Base-by-base conservation (phyloP, 2,888 invertebrate species). In the Protodeltote pygarga region DNA sequence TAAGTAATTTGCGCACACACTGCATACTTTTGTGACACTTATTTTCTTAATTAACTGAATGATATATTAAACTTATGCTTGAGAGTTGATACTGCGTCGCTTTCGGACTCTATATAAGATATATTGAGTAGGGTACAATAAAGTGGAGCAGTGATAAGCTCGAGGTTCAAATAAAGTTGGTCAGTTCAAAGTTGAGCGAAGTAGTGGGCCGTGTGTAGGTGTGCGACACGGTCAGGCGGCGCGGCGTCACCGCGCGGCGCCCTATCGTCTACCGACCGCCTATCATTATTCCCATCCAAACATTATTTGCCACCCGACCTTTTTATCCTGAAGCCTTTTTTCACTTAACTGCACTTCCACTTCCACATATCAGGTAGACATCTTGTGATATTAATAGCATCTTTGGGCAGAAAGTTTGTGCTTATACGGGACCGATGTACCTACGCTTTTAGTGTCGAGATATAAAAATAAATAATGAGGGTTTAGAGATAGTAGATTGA, bases 231-330 rank as follows among this genome's bases (percentile, higher is more conserved):
- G 60, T 50, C 79, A 85, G 88, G 83, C 85, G 71, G 83, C 81
- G 74, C 83, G 86, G 85, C 87, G 88, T 74, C 85, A 65, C 68
- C 50, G 66, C 73, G 62, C 82, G 91, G 91, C 91, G 91, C 90
- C 91, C 89, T 87, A 68, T 73, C 82, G 91, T 90, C 90, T 90
- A 79, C 89, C 83, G 69, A 45, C 81, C 77, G 80, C 81, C 83
- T 85, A 80, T 81, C 83, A 85, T 81, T 83, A 81, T 79, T 82
- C 71, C 78, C 82, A 79, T 79, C 82, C 76, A 77, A 81, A 75
- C 75, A 61, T 63, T 67, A 65, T 67, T 65, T 69, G 60, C 64
- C 60, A 60, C 55, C 59, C 60, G 27, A 61, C 51, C 58, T 64
- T 68, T 67, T 68, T 61, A 60, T 62, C 68, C 64, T 64, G 53